Conservation (phyloP, 2,113 vertebrate species). For the Phrynosoma platyrhinos region DNA sequence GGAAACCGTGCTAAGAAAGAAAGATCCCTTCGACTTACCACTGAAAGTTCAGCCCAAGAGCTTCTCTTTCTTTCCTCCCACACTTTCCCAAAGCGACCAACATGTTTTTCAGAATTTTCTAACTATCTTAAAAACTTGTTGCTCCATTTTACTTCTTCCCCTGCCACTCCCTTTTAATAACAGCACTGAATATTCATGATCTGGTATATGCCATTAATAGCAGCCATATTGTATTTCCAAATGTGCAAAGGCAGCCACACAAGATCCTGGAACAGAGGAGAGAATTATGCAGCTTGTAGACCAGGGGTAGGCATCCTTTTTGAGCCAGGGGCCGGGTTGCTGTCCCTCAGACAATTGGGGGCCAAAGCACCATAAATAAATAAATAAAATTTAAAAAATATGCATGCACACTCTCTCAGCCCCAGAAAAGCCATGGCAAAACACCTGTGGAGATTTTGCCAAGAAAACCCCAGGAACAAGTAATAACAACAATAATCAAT, state of each 20-base stretch:
- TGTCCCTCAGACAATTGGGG: too few relatives aligned
- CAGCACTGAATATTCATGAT: background rate
- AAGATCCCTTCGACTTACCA: background rate
- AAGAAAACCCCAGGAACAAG: too few relatives aligned
- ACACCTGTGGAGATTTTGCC: too few relatives aligned
- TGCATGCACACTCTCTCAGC: too few relatives aligned
- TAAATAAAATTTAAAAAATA: too few relatives aligned
- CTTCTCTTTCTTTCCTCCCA: background rate
- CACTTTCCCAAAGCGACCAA: background rate
- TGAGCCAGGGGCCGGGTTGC: too few relatives aligned
- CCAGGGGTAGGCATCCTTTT: too few relatives aligned
- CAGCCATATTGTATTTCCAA: background rate
- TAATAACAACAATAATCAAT: too few relatives aligned
- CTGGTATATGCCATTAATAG: background rate
- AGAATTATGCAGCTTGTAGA: background rate
- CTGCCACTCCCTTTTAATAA: background rate
- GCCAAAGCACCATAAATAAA: too few relatives aligned
- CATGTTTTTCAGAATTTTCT: background rate
- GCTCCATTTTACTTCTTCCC: background rate
- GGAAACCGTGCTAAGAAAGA: background rate
- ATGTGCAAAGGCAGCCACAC: background rate
- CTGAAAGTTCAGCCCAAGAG: background rate
- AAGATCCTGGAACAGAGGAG: background rate
- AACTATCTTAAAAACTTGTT: background rate
- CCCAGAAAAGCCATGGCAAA: too few relatives aligned